phyloP scores from a whole-genome alignment of 2,888 invertebrate species.

The Therioaphis trifolii region DNA sequence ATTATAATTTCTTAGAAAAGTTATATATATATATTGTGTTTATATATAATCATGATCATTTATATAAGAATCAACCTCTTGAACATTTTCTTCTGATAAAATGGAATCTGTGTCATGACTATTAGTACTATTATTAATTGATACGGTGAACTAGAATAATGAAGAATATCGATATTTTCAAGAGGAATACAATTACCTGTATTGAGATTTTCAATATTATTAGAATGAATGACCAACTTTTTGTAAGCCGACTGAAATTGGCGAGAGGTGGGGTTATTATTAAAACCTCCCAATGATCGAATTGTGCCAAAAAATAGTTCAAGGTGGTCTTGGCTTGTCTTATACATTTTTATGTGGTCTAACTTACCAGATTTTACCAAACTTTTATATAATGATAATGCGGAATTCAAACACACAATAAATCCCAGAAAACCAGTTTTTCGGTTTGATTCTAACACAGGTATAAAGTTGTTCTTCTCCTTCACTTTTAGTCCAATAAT shows the following conservation, averaged over 20 bases:
- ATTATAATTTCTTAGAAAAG: not conserved
- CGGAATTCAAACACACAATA: not conserved
- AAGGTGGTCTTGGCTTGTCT: no score
- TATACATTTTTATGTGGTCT: not conserved
- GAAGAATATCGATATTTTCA: no score
- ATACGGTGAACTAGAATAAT: not conserved
- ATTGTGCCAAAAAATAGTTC: not conserved
- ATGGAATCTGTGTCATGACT: no score
- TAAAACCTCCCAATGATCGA: not conserved
- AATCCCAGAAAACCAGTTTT: no score
- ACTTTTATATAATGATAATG: not conserved
- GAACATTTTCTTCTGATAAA: no score
- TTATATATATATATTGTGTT: not conserved
- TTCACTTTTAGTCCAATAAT: not conserved
- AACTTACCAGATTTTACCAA: not conserved
- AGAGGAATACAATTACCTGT: no score
- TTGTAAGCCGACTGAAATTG: no score
- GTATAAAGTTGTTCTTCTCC: no score
- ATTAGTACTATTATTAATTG: not conserved
- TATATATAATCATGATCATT: conserved; percentile 6
- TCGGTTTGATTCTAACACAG: no score
- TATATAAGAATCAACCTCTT: not conserved
- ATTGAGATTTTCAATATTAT: no score
- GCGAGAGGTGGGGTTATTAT: not conserved
- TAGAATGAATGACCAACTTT: no score